Evolutionary conservation across 2,888 invertebrate genomes (phyloP).

Genomic region (Hypsopygia costalis): DNA sequence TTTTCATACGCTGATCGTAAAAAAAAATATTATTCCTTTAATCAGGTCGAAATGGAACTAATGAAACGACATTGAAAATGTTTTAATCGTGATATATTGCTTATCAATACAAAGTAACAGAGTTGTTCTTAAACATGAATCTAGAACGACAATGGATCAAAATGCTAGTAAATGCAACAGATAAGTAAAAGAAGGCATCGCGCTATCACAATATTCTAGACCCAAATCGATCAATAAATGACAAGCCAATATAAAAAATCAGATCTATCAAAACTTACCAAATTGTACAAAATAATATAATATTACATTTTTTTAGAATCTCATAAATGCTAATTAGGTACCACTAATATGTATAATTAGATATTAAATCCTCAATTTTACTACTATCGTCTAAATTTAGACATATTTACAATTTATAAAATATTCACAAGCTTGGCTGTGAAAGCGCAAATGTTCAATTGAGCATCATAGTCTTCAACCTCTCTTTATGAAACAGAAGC

Average conservation of each 20-base stretch:
- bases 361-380: slow-evolving; percentile 58
- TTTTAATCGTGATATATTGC: slow-evolving; percentile 78
- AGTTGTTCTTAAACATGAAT: slow-evolving; percentile 64
- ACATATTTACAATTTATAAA: slow-evolving; percentile 65
- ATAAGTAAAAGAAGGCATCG: slow-evolving; percentile 64
- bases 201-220: slow-evolving; percentile 67
- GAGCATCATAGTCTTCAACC: slow-evolving; percentile 63
- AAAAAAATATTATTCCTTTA: too few relatives aligned
- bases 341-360: slow-evolving; percentile 64
- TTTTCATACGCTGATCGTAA: too few relatives aligned
- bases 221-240: slow-evolving; percentile 35
- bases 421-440: slow-evolving; percentile 66
- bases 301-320: slow-evolving; percentile 62
- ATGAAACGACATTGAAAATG: slow-evolving; percentile 33
- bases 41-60: too few relatives aligned
- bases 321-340: slow-evolving; percentile 76
- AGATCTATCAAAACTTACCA: slow-evolving; percentile 59
- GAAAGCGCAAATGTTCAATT: slow-evolving; percentile 73
- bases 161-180: slow-evolving; percentile 78
- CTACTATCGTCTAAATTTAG: slow-evolving; percentile 72
- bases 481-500: slow-evolving; percentile 50
- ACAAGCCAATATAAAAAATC: slow-evolving; percentile 71
- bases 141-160: slow-evolving; percentile 64
- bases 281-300: slow-evolving; percentile 69
- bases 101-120: slow-evolving; percentile 77